Conservation (phyloP, 2,113 vertebrate genomes). For the Synchiropus splendidus region DNA sequence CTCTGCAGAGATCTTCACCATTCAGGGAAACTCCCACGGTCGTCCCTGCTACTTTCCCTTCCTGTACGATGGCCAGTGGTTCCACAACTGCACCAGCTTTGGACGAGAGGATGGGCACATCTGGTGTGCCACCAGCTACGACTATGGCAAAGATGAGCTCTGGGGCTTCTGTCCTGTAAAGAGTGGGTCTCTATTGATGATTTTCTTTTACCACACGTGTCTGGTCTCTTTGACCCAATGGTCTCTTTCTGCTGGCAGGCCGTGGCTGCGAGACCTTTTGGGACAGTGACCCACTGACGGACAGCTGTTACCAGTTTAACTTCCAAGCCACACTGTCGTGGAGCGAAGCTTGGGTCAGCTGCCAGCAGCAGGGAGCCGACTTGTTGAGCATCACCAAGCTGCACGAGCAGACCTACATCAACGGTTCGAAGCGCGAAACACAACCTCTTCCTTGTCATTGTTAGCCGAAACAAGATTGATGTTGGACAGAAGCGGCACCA, state of each 20-base stretch:
- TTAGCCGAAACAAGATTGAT: too few relatives aligned
- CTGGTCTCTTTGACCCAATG: not conserved
- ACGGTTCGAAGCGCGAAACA: constrained; percentile 50
- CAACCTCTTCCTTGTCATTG: too few relatives aligned
- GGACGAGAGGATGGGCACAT: constrained; percentile 89
- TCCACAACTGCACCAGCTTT: constrained; percentile 83
- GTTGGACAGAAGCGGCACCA: too few relatives aligned
- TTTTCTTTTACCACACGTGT: not conserved
- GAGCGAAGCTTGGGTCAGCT: constrained; percentile 88
- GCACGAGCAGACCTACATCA: constrained; percentile 95
- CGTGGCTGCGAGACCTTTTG: constrained; percentile 89
- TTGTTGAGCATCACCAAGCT: constrained; percentile 93
- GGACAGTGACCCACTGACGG: constrained; percentile 87
- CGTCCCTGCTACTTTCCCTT: constrained; percentile 92
- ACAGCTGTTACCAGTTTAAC: constrained; percentile 98
- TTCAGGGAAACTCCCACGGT: constrained; percentile 92
- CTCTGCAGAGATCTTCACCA: constrained; percentile 86
- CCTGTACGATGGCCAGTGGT: constrained; percentile 91
- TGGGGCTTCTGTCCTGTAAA: constrained; percentile 98
- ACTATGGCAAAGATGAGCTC: constrained; percentile 86
- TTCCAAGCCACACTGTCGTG: constrained; percentile 89
- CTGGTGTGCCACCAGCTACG: constrained; percentile 92
- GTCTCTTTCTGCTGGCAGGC: constrained; percentile 28
- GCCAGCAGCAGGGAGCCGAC: constrained; percentile 88
- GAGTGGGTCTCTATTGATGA: constrained; percentile 65